Percentiles rank a stretch among this genome's conserved stretches.
These are phyloP conservation scores for Neodiprion virginianus DNA, from an alignment of 1,140 invertebrate genomes.

Conservation along the genomic window DNA sequence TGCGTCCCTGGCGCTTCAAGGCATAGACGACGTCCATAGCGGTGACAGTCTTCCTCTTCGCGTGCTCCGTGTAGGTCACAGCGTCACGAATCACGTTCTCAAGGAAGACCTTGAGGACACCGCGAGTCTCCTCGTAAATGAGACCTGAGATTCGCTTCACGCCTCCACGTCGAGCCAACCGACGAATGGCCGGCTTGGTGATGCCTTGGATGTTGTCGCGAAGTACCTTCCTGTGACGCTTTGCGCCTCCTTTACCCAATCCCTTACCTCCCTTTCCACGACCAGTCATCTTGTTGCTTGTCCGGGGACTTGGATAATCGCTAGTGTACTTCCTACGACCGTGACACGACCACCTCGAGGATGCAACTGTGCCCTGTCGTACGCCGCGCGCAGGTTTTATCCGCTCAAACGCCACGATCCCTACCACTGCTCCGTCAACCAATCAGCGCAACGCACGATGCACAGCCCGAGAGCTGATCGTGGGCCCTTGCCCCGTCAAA, in stretches of 20 bases:
- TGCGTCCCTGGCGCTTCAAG: constrained; percentile 81
- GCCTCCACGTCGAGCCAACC: constrained; percentile 70
- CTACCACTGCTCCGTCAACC: background rate
- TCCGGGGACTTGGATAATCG: background rate
- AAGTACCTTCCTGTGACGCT: constrained; percentile 72
- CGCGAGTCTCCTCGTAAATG: constrained; percentile 76
- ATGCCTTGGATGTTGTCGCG: constrained; percentile 72
- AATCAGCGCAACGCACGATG: background rate
- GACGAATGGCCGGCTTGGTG: constrained; percentile 33
- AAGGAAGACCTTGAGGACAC: constrained; percentile 80
- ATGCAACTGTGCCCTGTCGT: constrained; percentile 17
- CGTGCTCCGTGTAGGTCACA: constrained; percentile 84
- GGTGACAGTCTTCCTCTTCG: constrained; percentile 83
- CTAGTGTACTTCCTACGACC: background rate
- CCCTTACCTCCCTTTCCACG: constrained; percentile 74
- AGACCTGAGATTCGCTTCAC: constrained; percentile 77
- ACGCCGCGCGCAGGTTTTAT: background rate
- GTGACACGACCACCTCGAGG: background rate
- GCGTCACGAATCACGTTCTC: constrained; percentile 85
- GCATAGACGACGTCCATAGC: constrained; percentile 90
- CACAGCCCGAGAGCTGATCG: background rate
- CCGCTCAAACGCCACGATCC: background rate
- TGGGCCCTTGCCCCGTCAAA: too few relatives aligned
- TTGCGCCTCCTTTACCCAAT: constrained; percentile 73
- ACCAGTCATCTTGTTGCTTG: constrained; percentile 62